Evolutionary conservation across 2,797 vertebrate species (phyloP).

Genomic region (Alca torda): DNA sequence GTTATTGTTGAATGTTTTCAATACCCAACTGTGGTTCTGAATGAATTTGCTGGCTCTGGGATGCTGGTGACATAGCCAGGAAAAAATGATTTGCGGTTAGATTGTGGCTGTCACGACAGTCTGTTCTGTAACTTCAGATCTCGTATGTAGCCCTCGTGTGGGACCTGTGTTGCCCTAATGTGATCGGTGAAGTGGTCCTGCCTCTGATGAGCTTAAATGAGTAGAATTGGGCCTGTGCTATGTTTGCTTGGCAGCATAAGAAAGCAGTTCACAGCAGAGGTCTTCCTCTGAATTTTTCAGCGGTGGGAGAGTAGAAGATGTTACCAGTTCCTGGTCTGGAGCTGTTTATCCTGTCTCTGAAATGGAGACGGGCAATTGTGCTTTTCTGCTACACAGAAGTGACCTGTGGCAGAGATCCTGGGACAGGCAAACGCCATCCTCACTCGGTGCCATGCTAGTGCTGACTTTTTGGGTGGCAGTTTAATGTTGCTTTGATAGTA

Average conservation of each 20-base stretch:
- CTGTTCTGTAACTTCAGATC: background rate
- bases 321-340: background rate
- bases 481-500: background rate
- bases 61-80: constrained; percentile 21
- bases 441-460: background rate
- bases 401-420: background rate
- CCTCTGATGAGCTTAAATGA: background rate
- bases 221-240: background rate
- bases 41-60: background rate
- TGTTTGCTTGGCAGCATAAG: background rate
- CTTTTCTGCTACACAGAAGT: background rate
- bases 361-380: background rate
- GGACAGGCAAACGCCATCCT: accelerated
- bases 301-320: background rate
- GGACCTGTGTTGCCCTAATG: background rate
- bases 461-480: background rate
- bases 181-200: background rate
- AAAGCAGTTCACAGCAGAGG: background rate
- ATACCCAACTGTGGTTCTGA: background rate
- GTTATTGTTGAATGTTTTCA: background rate
- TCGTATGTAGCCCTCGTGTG: background rate
- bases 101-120: background rate
- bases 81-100: background rate
- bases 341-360: background rate
- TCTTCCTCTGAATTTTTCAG: background rate